phyloP scores from a whole-genome alignment of 2,797 vertebrate species.

The Myripristis murdjan region DNA sequence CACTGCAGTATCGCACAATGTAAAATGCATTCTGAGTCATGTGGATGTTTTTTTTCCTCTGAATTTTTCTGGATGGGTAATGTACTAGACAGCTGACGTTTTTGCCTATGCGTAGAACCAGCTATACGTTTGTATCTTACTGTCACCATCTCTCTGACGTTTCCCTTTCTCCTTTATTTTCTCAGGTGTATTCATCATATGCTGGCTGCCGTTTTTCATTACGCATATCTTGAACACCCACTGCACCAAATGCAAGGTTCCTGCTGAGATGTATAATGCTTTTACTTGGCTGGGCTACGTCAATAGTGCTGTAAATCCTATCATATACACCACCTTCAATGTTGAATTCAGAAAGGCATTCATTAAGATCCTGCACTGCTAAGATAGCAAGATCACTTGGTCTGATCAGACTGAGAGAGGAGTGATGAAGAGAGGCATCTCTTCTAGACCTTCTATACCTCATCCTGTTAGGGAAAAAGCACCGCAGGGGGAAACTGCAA shows the following conservation, averaged over 20 bases:
- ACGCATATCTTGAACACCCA: constrained; percentile 99
- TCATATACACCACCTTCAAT: constrained; percentile 99
- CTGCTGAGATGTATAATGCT: constrained; percentile 94
- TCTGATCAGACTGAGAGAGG: constrained; percentile 51
- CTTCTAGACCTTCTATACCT: constrained; percentile 77
- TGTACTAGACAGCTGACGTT: no score
- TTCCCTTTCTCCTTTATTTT: constrained; percentile 24
- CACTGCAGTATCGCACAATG: no score
- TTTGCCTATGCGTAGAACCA: no score
- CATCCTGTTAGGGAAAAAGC: constrained; percentile 71
- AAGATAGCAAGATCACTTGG: constrained; percentile 56
- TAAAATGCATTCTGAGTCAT: no score
- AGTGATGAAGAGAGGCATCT: constrained; percentile 49
- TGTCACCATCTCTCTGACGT: constrained; percentile 30
- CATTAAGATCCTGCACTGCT: constrained; percentile 98
- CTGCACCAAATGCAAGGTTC: constrained; percentile 93
- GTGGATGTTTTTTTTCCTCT: no score
- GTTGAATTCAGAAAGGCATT: constrained; percentile 98
- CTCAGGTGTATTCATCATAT: constrained; percentile 98
- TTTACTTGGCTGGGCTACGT: constrained; percentile 99
- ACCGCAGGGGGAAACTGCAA: constrained; percentile 48
- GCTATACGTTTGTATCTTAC: neutral
- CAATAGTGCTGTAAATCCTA: constrained; percentile 98
- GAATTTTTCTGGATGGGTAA: no score
- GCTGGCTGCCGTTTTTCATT: constrained; percentile 99